phyloP scores from a whole-genome alignment of 2,113 vertebrate genomes.

The Brevimyrus niger region DNA sequence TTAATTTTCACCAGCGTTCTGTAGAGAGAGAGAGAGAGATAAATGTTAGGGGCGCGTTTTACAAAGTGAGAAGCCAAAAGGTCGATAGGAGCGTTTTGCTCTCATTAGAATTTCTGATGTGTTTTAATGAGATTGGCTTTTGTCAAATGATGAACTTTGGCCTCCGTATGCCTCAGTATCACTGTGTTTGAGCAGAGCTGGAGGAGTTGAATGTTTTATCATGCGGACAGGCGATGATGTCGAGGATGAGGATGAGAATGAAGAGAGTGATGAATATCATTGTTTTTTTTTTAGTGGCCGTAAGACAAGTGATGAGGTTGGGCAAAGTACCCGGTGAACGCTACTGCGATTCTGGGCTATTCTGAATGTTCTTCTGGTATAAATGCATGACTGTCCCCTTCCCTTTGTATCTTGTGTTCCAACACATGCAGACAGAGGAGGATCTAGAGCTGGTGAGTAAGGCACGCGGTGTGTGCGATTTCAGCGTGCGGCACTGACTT shows the following conservation, averaged over 20 bases:
- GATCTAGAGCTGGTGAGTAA: slow-evolving; percentile 96
- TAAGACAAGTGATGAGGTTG: background rate
- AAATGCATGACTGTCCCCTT: slow-evolving; percentile 3
- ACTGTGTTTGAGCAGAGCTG: background rate
- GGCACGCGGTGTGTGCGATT: slow-evolving; percentile 44
- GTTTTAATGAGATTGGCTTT: background rate
- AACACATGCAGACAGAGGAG: slow-evolving; percentile 78
- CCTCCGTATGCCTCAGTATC: background rate
- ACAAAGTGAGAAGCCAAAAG: background rate
- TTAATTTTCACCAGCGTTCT: background rate
- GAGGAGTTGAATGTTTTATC: background rate
- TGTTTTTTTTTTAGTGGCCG: background rate
- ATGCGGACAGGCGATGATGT: background rate
- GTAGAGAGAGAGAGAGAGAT: background rate
- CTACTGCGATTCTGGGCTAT: background rate
- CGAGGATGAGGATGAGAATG: background rate
- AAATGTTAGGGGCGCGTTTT: background rate
- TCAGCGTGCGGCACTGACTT: slow-evolving; percentile 20
- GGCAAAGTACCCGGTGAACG: background rate
- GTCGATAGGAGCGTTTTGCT: background rate
- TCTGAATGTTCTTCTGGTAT: background rate
- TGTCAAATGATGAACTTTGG: background rate
- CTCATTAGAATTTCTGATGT: background rate
- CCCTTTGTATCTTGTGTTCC: slow-evolving; percentile 25
- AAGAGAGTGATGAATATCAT: background rate